phyloP scores from a whole-genome alignment of 2,888 invertebrate genomes.

The Hymenopus coronatus region DNA sequence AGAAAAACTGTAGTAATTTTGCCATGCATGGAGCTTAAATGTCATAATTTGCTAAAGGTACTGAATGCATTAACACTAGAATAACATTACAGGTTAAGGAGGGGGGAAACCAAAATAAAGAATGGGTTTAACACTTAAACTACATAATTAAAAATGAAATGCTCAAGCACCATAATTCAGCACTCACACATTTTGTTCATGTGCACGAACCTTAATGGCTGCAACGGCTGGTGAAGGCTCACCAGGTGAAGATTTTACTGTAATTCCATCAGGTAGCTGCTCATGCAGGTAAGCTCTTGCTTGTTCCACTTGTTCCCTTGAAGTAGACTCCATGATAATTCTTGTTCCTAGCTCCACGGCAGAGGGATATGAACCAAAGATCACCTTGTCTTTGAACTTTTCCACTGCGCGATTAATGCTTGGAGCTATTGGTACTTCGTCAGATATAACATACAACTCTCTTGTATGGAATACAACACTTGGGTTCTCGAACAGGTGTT shows the following conservation, averaged over 20 bases:
- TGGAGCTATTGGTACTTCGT: slow-evolving; percentile 45
- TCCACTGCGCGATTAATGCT: slow-evolving; percentile 47
- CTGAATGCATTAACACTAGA: too few relatives aligned
- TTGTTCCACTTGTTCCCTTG: slow-evolving; percentile 42
- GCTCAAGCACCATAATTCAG: background rate
- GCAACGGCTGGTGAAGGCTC: background rate
- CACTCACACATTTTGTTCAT: background rate
- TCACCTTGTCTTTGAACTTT: slow-evolving; percentile 48
- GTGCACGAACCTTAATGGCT: slow-evolving; percentile 38
- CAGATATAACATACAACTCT: slow-evolving; percentile 40
- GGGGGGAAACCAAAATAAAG: background rate
- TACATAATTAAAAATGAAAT: background rate
- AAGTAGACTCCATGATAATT: slow-evolving; percentile 52
- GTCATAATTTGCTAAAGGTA: too few relatives aligned
- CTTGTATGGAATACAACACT: slow-evolving; percentile 39
- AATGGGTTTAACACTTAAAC: background rate
- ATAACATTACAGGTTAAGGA: background rate
- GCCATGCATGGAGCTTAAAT: too few relatives aligned
- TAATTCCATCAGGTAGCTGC: slow-evolving; percentile 45
- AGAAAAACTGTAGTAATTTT: too few relatives aligned
- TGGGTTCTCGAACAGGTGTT: slow-evolving; percentile 43
- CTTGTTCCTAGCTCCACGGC: slow-evolving; percentile 46
- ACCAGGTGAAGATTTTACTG: slow-evolving; percentile 44
- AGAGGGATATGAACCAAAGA: slow-evolving; percentile 58
- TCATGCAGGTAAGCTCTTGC: slow-evolving; percentile 45